Conservation (phyloP, 2,797 vertebrate species). For the Saxicola maurus region DNA sequence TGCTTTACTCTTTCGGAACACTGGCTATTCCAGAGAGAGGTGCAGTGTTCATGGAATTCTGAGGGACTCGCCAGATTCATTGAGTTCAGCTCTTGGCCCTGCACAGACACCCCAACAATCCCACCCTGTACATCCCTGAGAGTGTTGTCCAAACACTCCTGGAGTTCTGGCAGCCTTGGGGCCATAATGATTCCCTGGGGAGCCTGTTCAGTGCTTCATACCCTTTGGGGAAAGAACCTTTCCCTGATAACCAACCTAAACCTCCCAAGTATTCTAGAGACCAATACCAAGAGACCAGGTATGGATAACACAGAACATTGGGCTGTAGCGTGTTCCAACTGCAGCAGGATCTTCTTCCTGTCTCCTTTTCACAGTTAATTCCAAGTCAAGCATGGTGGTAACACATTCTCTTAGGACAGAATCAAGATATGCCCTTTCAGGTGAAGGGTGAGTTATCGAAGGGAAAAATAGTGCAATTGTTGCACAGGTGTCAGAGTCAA, state of each 20-base stretch:
- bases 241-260: fast-evolving
- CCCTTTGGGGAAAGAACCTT: neutral
- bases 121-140: neutral
- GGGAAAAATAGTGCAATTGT: too few species aligned
- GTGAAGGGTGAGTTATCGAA: neutral
- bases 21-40: fast-evolving
- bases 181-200: fast-evolving
- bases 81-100: fast-evolving
- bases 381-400: neutral
- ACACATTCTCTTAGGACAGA: neutral
- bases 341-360: neutral
- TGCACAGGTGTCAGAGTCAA: neutral
- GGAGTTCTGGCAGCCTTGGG: neutral
- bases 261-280: neutral
- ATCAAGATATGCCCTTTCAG: fast-evolving
- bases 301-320: fast-evolving
- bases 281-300: neutral
- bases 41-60: too few species aligned
- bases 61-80: neutral
- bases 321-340: neutral
- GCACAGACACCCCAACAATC: neutral
- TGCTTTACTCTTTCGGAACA: fast-evolving
- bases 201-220: fast-evolving
- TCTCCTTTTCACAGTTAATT: neutral
- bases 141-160: fast-evolving